Evolutionary conservation across 2,888 invertebrate genomes (phyloP), one percentile per base, ranked within the genome.

Genomic region (Pseudococcus longispinus): DNA sequence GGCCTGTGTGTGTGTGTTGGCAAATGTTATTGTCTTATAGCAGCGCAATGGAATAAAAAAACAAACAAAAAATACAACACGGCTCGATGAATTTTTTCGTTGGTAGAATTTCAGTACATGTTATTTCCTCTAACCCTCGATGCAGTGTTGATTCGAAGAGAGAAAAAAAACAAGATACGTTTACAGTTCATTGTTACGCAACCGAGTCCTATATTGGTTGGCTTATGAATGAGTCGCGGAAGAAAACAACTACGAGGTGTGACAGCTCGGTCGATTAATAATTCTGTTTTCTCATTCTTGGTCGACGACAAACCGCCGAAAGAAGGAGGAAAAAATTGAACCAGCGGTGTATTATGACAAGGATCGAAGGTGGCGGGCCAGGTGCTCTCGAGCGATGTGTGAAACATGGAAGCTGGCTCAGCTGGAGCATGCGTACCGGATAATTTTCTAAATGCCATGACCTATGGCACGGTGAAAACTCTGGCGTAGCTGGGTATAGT

Each of bases 381-480:
- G 60, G 60, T 60, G 60, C 20, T 8, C 9, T 9, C 23, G 2
- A 60, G 23, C 23, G 20, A 60, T 60, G 23, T 60, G 60, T 60
- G 23, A 23, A 23, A 23, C 23, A 60, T 60, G 60, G 23, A 60
- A 23, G 60, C 60, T 60, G 60, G 60, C 60, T 60, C 60, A 60
- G 60, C 60, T 60, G 37, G 77, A 80, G 77, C 77, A 80, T 80
- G 77, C 77, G 77, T 80, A 42, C 9, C 15, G 77, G 18, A 42
- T 37, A 80, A 80, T 80, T 80, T 80, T 4, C 77, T 29, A 42
- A 80, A 37, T 23, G 77, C 77, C 77, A 80, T 80, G 77, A 80
- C 77, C 77, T 80, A 80, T 42, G 20, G 32, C 42, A 80, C 77
- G 42, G 8, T 11, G 77, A 70, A 70, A 70, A 15, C 18, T 70